Base-by-base conservation (phyloP, 1,140 invertebrate genomes). In the Zaprionus capensis region DNA sequence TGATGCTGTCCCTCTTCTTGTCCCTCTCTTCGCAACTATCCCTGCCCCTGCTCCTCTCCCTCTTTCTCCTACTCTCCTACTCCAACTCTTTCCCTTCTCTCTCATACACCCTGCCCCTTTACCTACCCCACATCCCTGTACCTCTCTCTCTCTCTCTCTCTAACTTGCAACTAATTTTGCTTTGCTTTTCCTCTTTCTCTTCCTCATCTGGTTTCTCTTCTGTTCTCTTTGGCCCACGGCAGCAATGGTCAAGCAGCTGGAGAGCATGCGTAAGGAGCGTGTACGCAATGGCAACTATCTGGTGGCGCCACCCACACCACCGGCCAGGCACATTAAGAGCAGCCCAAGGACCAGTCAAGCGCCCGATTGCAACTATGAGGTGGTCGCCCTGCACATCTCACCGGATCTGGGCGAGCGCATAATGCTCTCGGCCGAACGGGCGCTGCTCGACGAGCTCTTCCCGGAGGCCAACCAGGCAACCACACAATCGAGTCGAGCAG, bases 401-500 rank as follows among this genome's bases (percentile, higher is more conserved):
- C 97, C 97, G 0, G 97, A 98, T 92, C 94, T 98, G 15, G 97
- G 97, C 1, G 97, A 98, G 85, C 92, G 97, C 56, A 96, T 98
- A 38, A 97, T 97, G 95, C 93, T 98, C 1, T 97, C 96, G 56
- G 97, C 97, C 0, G 97, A 97, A 73, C 94, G 96, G 28, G 94
- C 94, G 4, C 93, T 98, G 4, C 94, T 98, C n/a, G 96, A 97
- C 90, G 96, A 97, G 86, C 94, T 97, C 24, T 98, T 98, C 91
- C 97, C 97, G 1, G 97, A 98, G 92, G 97, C 97, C 14, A 96
- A 95, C 71, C 96, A 97, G 84, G 96, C 96, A 0, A 94, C 97
- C 0, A 94, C 97, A 49, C 95, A 97, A 93, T 97, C 98, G 86
- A 95, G 96, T 9, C 94, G 97, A 31, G 96, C 96, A 31, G 96